Evolutionary conservation across 2,797 vertebrate species (phyloP).

Genomic region (Pipistrellus pygmaeus): DNA sequence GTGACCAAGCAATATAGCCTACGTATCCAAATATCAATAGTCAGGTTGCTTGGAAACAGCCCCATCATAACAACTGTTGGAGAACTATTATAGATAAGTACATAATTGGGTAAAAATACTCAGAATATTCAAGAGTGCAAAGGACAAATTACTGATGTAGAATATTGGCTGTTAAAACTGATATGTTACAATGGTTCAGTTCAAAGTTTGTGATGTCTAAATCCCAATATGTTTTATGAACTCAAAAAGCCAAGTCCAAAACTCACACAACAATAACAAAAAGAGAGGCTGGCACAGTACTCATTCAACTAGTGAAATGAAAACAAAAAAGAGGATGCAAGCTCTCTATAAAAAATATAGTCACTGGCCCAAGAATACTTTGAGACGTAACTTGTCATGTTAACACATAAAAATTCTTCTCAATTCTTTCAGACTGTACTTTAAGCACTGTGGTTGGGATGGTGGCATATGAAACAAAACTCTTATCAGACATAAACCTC

Average conservation of each 20-base stretch:
- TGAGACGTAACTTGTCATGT: neutral
- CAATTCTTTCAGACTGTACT: neutral
- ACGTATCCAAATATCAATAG: neutral
- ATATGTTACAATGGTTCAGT: neutral
- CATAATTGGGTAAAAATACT: neutral
- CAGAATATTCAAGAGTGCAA: neutral
- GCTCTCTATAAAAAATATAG: neutral
- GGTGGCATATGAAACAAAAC: neutral
- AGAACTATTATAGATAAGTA: neutral
- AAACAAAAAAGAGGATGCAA: neutral
- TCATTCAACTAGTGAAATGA: neutral
- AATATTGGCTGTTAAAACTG: neutral
- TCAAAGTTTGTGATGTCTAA: constrained; percentile 1
- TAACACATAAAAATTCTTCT: neutral
- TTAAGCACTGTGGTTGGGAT: neutral
- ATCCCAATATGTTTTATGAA: neutral
- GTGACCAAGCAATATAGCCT: neutral
- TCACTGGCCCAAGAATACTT: neutral
- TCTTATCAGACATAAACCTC: neutral
- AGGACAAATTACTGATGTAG: neutral
- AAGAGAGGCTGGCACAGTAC: neutral
- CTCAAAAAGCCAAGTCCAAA: neutral
- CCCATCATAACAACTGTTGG: neutral
- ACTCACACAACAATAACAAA: neutral
- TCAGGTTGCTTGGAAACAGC: neutral